Base-by-base conservation (phyloP, 1,140 invertebrate species). In the Luehdorfia chinensis region DNA sequence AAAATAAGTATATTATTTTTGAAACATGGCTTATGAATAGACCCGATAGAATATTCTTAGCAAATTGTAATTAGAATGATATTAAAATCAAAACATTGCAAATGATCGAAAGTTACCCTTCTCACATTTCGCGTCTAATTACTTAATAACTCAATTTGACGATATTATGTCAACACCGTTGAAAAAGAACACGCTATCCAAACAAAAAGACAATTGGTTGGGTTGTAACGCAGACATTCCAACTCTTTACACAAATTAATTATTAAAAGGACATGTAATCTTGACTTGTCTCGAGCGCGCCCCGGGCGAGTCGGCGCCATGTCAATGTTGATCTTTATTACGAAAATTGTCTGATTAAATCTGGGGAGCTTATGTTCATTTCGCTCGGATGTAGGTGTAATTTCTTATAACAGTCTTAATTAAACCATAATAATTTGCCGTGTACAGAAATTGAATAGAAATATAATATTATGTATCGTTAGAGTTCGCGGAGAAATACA, bases 221-320 rank as follows among this genome's bases (percentile, higher is more conserved):
- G 53, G 50, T 50, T 53, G 13, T 62, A 14, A 43, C 25, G 50
- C 34, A 55, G 60, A 57, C 57, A 46, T 49, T 48, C 66, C 66
- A 84, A 80, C 79, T 84, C 79, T 79, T 84, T 80, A 67, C 64
- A 72, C 68, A 77, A 71, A 62, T 84, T 68, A 81, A 84, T 75
- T 70, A 81, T 81, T 79, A 75, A 78, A 63, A 43, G 63, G 67
- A 66, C 61, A 60, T 56, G 61, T 76, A 76, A 78, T 73, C 72
- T 76, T 61, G 72, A 58, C 60, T 68, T 60, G 57, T 64, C 55
- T 63, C 44, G 33, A 27, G 55, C 31, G 33, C 27, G 52, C 33
- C 37, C 51, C 45, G 50, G 52, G 47, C 44, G 18, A 30, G 15
- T 21, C 46, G 19, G 28, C 47, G 19, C 44, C 45, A 30, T 62